A percentile compares a stretch with the other conserved stretches of the same genome.
These are phyloP conservation scores for Rhyacichthys aspro DNA, from an alignment of 2,797 vertebrate genomes.

Conservation along the genomic window DNA sequence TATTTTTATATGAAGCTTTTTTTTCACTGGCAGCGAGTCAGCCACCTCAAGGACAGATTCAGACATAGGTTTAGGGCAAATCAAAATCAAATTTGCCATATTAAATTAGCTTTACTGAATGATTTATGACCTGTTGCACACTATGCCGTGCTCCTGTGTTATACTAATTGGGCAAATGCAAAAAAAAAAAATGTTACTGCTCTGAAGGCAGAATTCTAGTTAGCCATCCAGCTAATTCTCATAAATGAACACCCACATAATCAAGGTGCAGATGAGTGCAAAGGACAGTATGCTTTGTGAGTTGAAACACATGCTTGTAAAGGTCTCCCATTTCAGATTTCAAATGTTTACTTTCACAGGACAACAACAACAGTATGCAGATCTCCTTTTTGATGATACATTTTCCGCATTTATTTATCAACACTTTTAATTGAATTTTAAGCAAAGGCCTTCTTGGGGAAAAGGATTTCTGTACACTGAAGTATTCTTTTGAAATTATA, in stretches of 20 bases:
- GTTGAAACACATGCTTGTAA: constrained; percentile 52
- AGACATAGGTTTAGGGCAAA: constrained; percentile 22
- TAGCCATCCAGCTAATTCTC: constrained; percentile 9
- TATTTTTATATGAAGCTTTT: constrained; percentile 43
- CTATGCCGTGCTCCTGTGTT: constrained; percentile 32
- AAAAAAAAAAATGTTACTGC: constrained; percentile 49
- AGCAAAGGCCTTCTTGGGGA: constrained; percentile 61
- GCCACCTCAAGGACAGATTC: constrained; percentile 40
- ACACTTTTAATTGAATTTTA: constrained; percentile 78
- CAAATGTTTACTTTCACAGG: constrained; percentile 64
- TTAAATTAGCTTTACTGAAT: constrained; percentile 27
- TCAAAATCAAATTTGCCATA: not conserved
- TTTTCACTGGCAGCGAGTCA: constrained; percentile 32
- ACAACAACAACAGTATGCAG: constrained; percentile 58
- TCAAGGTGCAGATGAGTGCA: constrained; percentile 60
- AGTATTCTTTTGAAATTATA: constrained; percentile 90
- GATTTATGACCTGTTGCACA: constrained; percentile 43
- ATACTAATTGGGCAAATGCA: constrained; percentile 56
- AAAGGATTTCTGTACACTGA: constrained; percentile 58
- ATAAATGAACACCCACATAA: constrained; percentile 30
- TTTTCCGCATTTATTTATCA: constrained; percentile 74
- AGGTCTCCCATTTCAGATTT: constrained; percentile 67
- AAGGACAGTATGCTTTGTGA: constrained; percentile 55
- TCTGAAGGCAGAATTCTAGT: constrained; percentile 23
- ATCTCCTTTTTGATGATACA: constrained; percentile 75